Percentiles rank a stretch among this genome's conserved stretches.
phyloP scores from a whole-genome alignment of 2,113 vertebrate species.

The Lophochroa leadbeateri region DNA sequence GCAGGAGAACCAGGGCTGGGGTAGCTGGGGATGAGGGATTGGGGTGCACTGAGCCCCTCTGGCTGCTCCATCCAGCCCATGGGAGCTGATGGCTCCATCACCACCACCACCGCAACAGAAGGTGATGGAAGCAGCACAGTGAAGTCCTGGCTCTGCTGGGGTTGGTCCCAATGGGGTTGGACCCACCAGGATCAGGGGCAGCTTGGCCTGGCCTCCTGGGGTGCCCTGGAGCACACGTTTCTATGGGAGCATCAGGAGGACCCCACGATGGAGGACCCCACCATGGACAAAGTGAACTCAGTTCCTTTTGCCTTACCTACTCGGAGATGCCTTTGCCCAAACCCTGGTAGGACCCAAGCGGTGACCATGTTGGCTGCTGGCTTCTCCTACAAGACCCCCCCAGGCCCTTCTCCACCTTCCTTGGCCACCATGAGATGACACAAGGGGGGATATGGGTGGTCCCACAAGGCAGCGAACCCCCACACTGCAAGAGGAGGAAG shows the following conservation, averaged over 20 bases:
- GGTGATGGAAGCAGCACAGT: background rate
- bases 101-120: background rate
- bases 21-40: too few relatives aligned
- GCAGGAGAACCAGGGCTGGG: background rate
- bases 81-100: background rate
- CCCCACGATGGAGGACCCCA: background rate
- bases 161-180: background rate
- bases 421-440: background rate
- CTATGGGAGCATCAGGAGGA: background rate
- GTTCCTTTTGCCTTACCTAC: conserved; percentile 55
- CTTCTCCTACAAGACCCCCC: background rate
- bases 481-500: background rate
- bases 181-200: background rate
- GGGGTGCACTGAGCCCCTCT: background rate
- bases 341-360: background rate
- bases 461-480: background rate
- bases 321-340: conserved; percentile 22
- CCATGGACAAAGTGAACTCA: background rate
- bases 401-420: background rate
- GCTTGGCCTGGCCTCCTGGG: background rate
- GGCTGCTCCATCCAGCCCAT: background rate
- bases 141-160: background rate
- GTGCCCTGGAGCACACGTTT: rapidly evolving
- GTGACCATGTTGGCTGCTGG: background rate
- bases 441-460: background rate